A percentile compares a stretch with the other conserved stretches of the same genome.
Evolutionary conservation across 2,797 vertebrate genomes (phyloP).

Genomic region (Periparus ater): DNA sequence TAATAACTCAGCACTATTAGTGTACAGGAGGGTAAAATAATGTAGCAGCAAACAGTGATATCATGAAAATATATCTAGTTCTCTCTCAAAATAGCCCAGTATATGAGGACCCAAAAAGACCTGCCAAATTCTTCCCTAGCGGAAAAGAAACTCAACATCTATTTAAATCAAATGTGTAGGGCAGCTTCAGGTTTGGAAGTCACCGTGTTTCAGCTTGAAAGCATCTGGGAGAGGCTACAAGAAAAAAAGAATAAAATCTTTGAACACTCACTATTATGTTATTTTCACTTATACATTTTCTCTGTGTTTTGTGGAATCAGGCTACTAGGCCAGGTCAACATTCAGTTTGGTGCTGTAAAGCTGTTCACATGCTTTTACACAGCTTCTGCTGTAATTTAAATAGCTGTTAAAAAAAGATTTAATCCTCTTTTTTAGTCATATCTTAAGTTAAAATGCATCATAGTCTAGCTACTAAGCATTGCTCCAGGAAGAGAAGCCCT

Average conservation of each 20-base stretch:
- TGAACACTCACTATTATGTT: neutral
- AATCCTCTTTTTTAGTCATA: neutral
- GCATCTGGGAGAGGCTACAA: neutral
- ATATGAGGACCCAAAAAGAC: neutral
- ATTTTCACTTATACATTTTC: neutral
- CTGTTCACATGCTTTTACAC: neutral
- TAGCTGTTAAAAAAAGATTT: neutral
- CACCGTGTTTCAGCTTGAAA: neutral
- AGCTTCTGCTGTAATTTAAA: neutral
- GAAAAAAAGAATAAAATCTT: neutral
- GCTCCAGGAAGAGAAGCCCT: neutral
- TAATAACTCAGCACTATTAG: conserved; percentile 19
- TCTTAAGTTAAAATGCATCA: neutral
- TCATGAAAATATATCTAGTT: neutral
- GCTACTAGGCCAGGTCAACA: neutral
- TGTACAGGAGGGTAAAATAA: neutral
- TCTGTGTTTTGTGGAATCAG: neutral
- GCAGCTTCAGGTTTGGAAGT: neutral
- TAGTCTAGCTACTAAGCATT: neutral
- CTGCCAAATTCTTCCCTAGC: neutral
- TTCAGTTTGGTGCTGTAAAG: neutral
- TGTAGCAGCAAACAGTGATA: neutral
- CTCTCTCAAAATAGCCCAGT: neutral
- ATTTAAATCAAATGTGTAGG: neutral
- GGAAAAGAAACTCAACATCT: neutral